Base-by-base conservation (phyloP, 1,140 invertebrate species). In the Atta colombica region DNA sequence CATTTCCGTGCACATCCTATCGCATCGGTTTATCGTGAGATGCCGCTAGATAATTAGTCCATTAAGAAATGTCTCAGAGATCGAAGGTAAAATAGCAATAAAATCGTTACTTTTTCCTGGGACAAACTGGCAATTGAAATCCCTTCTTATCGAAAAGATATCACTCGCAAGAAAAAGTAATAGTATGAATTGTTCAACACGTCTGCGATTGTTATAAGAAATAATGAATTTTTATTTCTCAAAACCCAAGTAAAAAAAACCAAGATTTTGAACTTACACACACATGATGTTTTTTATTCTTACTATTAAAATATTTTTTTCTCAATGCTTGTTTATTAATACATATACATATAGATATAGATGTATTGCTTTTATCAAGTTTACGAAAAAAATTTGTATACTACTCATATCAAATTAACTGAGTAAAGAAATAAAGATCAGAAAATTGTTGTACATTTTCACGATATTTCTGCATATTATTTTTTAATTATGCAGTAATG, bases 1-100 rank as follows among this genome's bases (percentile, higher is more conserved):
- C 18, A 28, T 53, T 28, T 51, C 25, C 31, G 51, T n/a, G 58
- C 25, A 58, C 63, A 28, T 21, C 16, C 53, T 75, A 71, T 74
- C 60, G 51, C 60, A 10, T 39, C 80, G 45, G 61, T 82, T 65
- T 58, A 71, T 71, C 69, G 69, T 16, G 69, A 84, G 69, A 84
- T 84, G 69, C 39, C 55, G 69, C 35, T 66, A 84, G 68, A 84
- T 84, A 84, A 84, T 84, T 84, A 63, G 28, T 63, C 39, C 55
- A 84, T 74, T 84, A 75, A 35, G 39, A 45, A 61, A 28, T 58
- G 18, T 74, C 55, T 80, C 31, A 3, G 63, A 39, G 63, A 84
- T 49, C 68, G 35, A 60, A 82, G 58, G 66, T 74, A 72, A 82
- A 74, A 25, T 51, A 39, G 55, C 16, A 72, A 75, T 74, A 61